Percentiles rank a stretch among this genome's conserved stretches.
Conservation (phyloP, 1,140 invertebrate genomes). For the Paralvinella palmiformis region DNA sequence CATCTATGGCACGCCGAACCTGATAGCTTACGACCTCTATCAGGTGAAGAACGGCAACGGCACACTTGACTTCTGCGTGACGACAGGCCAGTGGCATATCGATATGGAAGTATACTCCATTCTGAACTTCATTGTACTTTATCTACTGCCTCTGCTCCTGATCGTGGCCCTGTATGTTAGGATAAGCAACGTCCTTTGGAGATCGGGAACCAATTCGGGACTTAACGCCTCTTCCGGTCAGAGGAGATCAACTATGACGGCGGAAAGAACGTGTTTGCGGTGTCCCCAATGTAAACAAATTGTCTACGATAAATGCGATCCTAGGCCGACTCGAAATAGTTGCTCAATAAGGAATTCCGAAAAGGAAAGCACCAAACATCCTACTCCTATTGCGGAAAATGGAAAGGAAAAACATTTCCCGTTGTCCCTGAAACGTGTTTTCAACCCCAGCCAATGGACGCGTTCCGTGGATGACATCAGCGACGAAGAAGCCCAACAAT, state of each 20-base stretch:
- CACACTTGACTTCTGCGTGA: not conserved
- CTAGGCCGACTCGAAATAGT: not conserved
- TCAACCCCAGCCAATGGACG: not conserved
- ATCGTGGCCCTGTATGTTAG: constrained; percentile 79
- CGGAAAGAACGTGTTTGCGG: no score
- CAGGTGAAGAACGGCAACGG: not conserved
- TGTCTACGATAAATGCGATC: no score
- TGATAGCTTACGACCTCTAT: not conserved
- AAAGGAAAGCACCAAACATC: not conserved
- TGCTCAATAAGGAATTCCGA: not conserved
- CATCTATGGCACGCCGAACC: not conserved
- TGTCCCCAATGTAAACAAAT: no score
- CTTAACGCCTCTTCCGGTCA: no score
- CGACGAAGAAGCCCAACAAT: no score
- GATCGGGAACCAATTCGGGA: constrained; percentile 15
- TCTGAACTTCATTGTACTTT: constrained; percentile 54
- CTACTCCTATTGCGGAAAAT: not conserved
- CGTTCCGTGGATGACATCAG: no score
- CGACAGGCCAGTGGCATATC: no score
- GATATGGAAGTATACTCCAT: constrained; percentile 19
- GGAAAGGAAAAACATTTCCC: not conserved
- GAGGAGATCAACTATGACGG: no score
- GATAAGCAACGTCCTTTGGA: constrained; percentile 59
- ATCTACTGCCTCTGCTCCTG: constrained; percentile 70
- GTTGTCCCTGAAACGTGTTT: not conserved